A percentile compares a stretch with the other conserved stretches of the same genome.
phyloP scores from a whole-genome alignment of 2,113 vertebrate species.

The Python bivittatus region DNA sequence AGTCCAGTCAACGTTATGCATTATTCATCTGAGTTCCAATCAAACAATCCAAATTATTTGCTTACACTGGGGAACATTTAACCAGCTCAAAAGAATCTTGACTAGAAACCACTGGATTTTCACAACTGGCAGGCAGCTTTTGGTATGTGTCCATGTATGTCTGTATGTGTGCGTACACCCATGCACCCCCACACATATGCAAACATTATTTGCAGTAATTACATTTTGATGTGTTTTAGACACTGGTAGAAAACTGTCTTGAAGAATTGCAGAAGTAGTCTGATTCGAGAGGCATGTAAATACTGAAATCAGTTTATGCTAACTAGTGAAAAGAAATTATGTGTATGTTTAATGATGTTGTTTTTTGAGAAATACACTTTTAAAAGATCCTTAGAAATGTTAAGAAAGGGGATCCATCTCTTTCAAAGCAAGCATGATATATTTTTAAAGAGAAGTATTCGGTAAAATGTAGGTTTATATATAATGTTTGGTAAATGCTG shows the following conservation, averaged over 20 bases:
- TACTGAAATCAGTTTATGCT: slow-evolving; percentile 49
- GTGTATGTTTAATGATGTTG: slow-evolving; percentile 31
- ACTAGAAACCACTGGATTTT: slow-evolving; percentile 65
- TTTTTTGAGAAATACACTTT: slow-evolving; percentile 15
- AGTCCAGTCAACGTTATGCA: slow-evolving; percentile 76
- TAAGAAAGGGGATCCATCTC: slow-evolving; percentile 27
- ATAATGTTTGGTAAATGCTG: slow-evolving; percentile 44
- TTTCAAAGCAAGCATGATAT: slow-evolving; percentile 38
- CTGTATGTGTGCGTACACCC: background rate
- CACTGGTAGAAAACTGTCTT: slow-evolving; percentile 43
- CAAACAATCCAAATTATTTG: slow-evolving; percentile 79
- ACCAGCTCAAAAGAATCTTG: slow-evolving; percentile 69
- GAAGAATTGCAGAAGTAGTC: slow-evolving; percentile 66
- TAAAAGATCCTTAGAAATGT: slow-evolving; percentile 18
- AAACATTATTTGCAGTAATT: slow-evolving; percentile 69
- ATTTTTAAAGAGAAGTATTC: background rate
- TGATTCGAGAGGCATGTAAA: slow-evolving; percentile 50
- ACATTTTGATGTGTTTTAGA: slow-evolving; percentile 60
- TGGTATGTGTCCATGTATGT: background rate
- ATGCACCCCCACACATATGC: background rate
- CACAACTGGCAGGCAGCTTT: slow-evolving; percentile 35
- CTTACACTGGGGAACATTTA: slow-evolving; percentile 71
- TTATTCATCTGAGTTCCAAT: slow-evolving; percentile 79
- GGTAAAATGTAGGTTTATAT: background rate
- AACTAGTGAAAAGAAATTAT: slow-evolving; percentile 17